Evolutionary conservation across 2,888 invertebrate species (phyloP).

Genomic region (Brachyptera risi): DNA sequence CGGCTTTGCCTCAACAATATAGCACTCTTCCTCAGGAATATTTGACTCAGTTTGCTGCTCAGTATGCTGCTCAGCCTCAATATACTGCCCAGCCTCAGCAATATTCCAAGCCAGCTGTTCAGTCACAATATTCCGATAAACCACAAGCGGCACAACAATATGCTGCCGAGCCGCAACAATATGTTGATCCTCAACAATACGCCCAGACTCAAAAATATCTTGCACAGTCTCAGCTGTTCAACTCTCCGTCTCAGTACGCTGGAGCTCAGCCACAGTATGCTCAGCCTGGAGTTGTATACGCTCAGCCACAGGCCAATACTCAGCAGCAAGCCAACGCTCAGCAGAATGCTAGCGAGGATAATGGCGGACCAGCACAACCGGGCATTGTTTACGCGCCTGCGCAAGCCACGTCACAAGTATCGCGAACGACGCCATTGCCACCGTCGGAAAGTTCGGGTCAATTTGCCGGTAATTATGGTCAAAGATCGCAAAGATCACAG

Average conservation of each 20-base stretch:
- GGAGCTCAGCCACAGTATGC: too few relatives aligned
- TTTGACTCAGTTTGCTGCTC: background rate
- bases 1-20: background rate
- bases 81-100: background rate
- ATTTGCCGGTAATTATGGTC: background rate
- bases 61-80: background rate
- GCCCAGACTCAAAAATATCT: background rate
- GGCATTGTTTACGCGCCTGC: background rate
- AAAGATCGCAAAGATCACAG: background rate
- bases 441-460: background rate
- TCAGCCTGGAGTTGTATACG: background rate
- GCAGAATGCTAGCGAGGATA: background rate
- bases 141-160: too few relatives aligned
- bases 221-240: too few relatives aligned
- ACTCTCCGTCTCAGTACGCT: too few relatives aligned
- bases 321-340: background rate
- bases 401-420: background rate
- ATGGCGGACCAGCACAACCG: background rate
- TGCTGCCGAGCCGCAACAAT: too few relatives aligned
- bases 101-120: background rate
- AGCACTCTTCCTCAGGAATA: slow-evolving; percentile 3
- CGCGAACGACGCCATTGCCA: background rate
- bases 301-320: background rate
- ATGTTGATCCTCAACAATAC: background rate
- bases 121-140: background rate